phyloP scores from a whole-genome alignment of 2,888 invertebrate genomes.

The Chrysolina americana region DNA sequence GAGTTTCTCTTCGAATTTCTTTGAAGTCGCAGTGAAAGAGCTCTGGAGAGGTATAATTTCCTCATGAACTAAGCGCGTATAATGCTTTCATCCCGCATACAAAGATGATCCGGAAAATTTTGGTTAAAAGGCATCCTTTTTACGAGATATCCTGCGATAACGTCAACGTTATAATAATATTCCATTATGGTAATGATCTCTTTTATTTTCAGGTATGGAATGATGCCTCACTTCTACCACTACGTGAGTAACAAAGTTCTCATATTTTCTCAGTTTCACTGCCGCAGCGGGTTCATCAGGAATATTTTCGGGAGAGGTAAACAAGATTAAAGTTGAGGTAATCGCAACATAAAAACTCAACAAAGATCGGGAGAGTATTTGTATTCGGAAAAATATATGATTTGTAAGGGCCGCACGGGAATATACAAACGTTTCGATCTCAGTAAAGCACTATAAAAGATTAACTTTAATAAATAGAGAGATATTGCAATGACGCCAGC shows the following conservation, averaged over 20 bases:
- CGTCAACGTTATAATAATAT: conserved; percentile 13
- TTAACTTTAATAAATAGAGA: too few species aligned
- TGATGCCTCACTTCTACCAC: conserved; percentile 14
- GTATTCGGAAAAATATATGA: not conserved
- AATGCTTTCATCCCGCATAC: not conserved
- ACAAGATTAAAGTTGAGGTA: conserved; percentile 12
- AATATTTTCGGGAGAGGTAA: conserved; percentile 14
- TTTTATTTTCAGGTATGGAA: conserved; percentile 17
- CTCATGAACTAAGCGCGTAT: conserved; percentile 8
- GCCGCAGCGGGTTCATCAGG: conserved; percentile 11
- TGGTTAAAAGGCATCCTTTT: conserved; percentile 14
- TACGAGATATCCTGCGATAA: not conserved
- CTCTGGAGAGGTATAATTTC: conserved; percentile 1
- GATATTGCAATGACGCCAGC: too few species aligned
- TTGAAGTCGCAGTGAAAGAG: not conserved
- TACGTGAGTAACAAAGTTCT: conserved; percentile 14
- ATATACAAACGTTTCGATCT: too few species aligned
- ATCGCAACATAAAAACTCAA: conserved; percentile 5
- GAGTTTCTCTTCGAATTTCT: not conserved
- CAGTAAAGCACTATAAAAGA: too few species aligned
- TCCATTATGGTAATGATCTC: conserved; percentile 18
- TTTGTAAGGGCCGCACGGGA: too few species aligned
- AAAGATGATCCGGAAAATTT: conserved; percentile 20
- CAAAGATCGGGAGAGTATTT: not conserved
- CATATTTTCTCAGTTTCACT: conserved; percentile 11